These are phyloP conservation scores for Numenius arquata DNA, from an alignment of 2,113 vertebrate genomes.

Conservation along the genomic window DNA sequence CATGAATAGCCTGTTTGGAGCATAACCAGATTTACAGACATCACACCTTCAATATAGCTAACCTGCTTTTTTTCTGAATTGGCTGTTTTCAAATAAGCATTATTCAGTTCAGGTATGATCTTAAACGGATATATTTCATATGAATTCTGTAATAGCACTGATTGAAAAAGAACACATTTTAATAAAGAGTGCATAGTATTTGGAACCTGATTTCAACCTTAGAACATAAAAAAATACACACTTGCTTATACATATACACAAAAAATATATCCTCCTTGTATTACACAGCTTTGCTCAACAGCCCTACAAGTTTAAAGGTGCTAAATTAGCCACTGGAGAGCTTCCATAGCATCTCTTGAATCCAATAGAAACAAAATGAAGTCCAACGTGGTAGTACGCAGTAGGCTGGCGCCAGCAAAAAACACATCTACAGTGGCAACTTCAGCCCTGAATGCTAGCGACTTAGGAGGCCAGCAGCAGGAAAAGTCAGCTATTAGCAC, in stretches of 20 bases:
- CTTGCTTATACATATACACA: rapidly evolving
- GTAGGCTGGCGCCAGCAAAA: background rate
- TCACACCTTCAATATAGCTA: conserved; percentile 41
- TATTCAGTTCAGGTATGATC: background rate
- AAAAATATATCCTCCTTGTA: background rate
- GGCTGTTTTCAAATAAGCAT: background rate
- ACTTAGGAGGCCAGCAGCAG: background rate
- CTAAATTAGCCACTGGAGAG: conserved; percentile 7
- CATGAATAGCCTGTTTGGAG: conserved; percentile 20
- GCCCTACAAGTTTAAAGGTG: background rate
- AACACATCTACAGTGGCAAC: background rate
- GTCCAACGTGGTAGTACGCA: background rate
- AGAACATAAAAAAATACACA: background rate
- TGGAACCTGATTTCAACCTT: background rate
- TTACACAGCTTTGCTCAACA: background rate
- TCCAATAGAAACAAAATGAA: background rate
- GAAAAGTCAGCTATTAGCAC: background rate
- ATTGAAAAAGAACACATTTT: background rate
- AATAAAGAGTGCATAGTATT: background rate
- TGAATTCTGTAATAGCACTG: background rate
- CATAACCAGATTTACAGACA: conserved; percentile 16
- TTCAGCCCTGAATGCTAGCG: background rate
- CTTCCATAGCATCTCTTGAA: background rate
- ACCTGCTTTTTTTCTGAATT: background rate
- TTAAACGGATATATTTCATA: background rate